Evolutionary conservation across 2,113 vertebrate species (phyloP).

Genomic region (Toxotes chatareus): DNA sequence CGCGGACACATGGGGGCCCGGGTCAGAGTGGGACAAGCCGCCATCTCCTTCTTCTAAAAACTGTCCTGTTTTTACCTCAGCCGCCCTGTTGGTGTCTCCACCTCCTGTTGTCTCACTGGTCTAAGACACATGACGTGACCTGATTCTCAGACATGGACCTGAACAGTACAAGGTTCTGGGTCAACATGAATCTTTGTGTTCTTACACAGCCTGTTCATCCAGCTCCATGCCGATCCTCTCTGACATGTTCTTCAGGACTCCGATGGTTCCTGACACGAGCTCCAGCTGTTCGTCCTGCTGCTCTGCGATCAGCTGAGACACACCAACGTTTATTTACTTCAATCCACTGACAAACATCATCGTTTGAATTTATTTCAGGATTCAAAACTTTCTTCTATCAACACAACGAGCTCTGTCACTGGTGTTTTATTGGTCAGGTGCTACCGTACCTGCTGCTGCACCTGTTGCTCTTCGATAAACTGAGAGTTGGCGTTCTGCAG

Average conservation of each 20-base stretch:
- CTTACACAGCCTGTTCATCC: conserved; percentile 98
- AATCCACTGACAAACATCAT: too few relatives aligned
- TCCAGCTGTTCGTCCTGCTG: conserved; percentile 98
- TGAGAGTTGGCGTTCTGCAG: conserved; percentile 92
- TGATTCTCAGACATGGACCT: not conserved
- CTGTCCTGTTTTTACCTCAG: not conserved
- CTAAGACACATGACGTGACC: not conserved
- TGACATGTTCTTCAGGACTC: conserved; percentile 99
- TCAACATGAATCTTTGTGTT: not conserved
- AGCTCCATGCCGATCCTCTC: conserved; percentile 96
- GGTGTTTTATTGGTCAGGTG: not conserved
- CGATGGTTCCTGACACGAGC: conserved; percentile 97
- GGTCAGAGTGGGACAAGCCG: too few relatives aligned
- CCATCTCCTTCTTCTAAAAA: not conserved
- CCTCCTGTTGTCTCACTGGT: not conserved
- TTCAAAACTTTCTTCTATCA: too few relatives aligned
- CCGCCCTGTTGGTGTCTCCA: not conserved
- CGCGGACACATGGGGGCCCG: too few relatives aligned
- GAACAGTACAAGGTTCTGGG: not conserved
- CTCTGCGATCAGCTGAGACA: conserved; percentile 90
- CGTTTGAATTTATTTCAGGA: too few relatives aligned
- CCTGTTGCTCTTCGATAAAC: conserved; percentile 95
- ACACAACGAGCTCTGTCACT: not conserved
- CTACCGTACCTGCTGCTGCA: conserved; percentile 93
- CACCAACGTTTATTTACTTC: not conserved